Conservation (phyloP, 2,113 vertebrate species). For the Rhinoderma darwinii region DNA sequence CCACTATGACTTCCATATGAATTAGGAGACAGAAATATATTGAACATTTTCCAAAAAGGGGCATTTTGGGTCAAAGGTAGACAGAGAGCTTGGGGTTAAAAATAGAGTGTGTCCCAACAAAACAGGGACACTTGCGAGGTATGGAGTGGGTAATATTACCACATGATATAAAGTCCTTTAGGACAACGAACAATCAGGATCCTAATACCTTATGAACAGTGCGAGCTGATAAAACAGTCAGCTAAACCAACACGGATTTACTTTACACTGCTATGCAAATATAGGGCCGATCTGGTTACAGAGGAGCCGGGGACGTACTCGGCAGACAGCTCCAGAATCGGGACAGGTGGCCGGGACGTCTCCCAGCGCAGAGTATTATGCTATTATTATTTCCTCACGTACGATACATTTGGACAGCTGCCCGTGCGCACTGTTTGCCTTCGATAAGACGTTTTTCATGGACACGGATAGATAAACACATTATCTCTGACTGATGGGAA, state of each 20-base stretch:
- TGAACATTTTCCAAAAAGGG: too few species aligned
- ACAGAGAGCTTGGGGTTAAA: too few species aligned
- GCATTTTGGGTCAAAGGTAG: too few species aligned
- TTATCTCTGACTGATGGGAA: constrained; percentile 11
- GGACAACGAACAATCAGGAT: neutral
- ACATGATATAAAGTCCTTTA: neutral
- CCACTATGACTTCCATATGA: too few species aligned
- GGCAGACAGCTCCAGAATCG: neutral
- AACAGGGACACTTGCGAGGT: too few species aligned
- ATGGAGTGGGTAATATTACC: neutral
- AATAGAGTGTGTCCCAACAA: too few species aligned
- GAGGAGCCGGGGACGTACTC: neutral
- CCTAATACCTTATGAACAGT: neutral
- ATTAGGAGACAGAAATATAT: too few species aligned
- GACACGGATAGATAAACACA: constrained; percentile 32
- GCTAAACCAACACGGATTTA: constrained; percentile 25
- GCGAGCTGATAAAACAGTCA: constrained; percentile 17
- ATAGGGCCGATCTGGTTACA: constrained; percentile 2
- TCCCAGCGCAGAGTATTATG: constrained; percentile 19
- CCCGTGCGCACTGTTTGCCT: constrained; percentile 17
- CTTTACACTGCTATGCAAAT: constrained; percentile 15
- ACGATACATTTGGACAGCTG: constrained; percentile 11
- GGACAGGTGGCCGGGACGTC: constrained; percentile 31
- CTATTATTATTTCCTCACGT: neutral
- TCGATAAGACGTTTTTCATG: neutral